Percentiles rank a stretch among this genome's conserved stretches.
phyloP scores from a whole-genome alignment of 2,888 invertebrate species.

The Drosophila stalkeri region DNA sequence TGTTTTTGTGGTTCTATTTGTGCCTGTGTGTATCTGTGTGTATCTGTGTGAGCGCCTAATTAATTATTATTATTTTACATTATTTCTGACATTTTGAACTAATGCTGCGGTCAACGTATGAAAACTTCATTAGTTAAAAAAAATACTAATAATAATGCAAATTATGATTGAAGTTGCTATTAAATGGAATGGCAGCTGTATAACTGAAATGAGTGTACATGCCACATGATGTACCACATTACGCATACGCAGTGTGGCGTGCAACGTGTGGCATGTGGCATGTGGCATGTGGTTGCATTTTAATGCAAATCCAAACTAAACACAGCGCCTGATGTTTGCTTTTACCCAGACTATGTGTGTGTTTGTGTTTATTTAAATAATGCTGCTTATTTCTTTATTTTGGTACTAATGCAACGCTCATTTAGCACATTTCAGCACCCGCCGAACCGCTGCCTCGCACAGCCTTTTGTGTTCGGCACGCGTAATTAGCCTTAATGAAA shows the following conservation, averaged over 20 bases:
- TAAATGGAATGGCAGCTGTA: neutral
- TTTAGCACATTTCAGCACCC: constrained; percentile 6
- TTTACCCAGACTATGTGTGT: neutral
- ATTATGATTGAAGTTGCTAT: constrained; percentile 10
- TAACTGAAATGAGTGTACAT: neutral
- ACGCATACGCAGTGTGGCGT: constrained; percentile 6
- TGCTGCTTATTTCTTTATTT: constrained; percentile 63
- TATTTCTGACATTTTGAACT: constrained; percentile 14
- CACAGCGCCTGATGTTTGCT: neutral
- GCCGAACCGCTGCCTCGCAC: neutral
- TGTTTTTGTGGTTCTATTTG: neutral
- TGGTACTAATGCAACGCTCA: constrained; percentile 44
- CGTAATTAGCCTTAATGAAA: constrained; percentile 66
- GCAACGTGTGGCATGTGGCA: constrained; percentile 11
- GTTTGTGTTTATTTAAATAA: constrained; percentile 47
- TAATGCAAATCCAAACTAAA: constrained; percentile 33
- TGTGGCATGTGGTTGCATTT: constrained; percentile 35
- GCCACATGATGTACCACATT: constrained; percentile 5
- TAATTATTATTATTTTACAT: constrained; percentile 62
- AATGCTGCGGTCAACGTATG: constrained; percentile 37
- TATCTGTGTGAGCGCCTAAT: constrained; percentile 53
- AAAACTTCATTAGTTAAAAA: constrained; percentile 39
- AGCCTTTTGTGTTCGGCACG: neutral
- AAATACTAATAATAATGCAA: constrained; percentile 30
- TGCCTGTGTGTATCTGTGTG: neutral